phyloP scores from a whole-genome alignment of 1,140 invertebrate species.

The Cardiocondyla obscurior region DNA sequence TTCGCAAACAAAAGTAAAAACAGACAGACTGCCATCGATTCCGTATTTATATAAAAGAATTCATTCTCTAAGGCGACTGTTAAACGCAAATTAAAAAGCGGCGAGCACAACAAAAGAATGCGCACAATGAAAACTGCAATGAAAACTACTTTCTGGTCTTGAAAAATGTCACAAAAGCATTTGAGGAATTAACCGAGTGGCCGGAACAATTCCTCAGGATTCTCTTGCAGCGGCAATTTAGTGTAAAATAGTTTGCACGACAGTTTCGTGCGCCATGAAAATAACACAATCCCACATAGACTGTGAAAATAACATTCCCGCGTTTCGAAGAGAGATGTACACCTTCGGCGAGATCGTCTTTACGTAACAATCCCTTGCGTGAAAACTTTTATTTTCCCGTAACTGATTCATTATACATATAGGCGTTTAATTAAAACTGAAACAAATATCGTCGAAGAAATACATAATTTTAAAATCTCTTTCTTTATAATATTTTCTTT shows the following conservation, averaged over 20 bases:
- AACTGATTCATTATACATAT: not conserved
- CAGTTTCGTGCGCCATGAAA: constrained; percentile 19
- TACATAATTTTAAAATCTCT: not conserved
- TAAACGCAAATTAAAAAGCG: constrained; percentile 17
- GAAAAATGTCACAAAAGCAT: constrained; percentile 32
- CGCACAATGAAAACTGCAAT: constrained; percentile 14
- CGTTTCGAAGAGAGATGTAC: not conserved
- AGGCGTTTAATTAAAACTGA: not conserved
- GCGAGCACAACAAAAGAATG: not conserved
- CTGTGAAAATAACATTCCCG: not conserved
- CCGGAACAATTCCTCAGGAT: constrained; percentile 36
- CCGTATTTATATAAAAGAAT: not conserved
- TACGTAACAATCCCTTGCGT: not conserved
- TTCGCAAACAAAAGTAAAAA: not conserved
- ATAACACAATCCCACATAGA: not conserved
- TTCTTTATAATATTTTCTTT: not conserved
- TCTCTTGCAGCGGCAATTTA: constrained; percentile 37
- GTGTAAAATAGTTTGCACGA: constrained; percentile 36
- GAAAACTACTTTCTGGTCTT: not conserved
- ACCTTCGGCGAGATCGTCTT: not conserved
- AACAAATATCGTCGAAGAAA: not conserved
- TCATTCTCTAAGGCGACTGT: constrained; percentile 25
- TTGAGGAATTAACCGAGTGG: constrained; percentile 43
- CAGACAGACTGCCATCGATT: not conserved
- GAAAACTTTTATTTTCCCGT: not conserved